Evolutionary conservation across 2,797 vertebrate species (phyloP).

Genomic region (Pteronotus mesoamericanus): DNA sequence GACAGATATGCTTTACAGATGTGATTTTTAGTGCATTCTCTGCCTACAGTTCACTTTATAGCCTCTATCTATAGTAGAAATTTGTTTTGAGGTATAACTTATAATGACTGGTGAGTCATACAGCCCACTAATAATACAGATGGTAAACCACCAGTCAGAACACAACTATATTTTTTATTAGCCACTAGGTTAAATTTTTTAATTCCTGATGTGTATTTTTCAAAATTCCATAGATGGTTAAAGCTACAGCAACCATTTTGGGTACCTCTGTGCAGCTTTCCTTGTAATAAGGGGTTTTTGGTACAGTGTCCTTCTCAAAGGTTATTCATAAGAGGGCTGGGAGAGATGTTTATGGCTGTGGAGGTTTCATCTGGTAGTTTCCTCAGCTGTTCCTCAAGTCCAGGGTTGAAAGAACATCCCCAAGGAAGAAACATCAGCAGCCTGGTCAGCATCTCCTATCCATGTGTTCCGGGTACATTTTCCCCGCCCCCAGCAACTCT

Average conservation of each 20-base stretch:
- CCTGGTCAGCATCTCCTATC: neutral
- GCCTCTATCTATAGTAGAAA: neutral
- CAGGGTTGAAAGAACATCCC: neutral
- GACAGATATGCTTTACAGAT: neutral
- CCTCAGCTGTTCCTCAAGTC: neutral
- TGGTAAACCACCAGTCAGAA: neutral
- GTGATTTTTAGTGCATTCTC: neutral
- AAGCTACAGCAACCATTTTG: neutral
- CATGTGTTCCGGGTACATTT: too few species aligned
- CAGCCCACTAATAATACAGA: neutral
- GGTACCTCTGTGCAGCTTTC: neutral
- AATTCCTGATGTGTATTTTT: neutral
- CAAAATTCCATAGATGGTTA: neutral
- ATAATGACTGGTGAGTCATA: neutral
- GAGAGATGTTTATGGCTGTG: neutral
- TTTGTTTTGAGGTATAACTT: neutral
- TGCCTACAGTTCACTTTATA: neutral
- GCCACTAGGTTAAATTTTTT: neutral
- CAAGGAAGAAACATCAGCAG: too few species aligned
- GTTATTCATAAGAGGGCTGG: neutral
- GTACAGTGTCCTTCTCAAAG: neutral
- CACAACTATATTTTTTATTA: neutral
- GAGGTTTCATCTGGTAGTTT: neutral
- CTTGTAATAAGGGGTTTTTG: neutral
- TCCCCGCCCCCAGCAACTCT: neutral